Base-by-base conservation (phyloP, 2,888 invertebrate genomes). In the Caenorhabditis becei region DNA sequence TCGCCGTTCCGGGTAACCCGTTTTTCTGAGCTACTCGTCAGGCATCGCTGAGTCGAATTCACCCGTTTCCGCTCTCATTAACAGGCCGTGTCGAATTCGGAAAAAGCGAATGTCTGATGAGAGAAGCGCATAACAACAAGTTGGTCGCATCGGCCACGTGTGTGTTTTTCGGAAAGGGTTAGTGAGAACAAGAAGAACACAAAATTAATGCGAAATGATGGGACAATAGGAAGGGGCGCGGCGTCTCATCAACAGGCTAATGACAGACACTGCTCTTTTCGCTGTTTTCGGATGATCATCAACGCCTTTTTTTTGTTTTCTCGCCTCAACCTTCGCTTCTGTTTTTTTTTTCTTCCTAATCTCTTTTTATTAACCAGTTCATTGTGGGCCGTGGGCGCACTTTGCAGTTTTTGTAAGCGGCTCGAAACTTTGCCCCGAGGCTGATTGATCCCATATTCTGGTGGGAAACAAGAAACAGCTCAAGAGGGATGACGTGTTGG, bases 251-350 rank as follows among this genome's bases (percentile, higher is more conserved):
- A 14, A 16, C 41, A 41, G 8, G 41, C 51, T 66, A 54, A 66
- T 66, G 53, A 66, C 41, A 61, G 24, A 51, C 47, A 47, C 35
- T 58, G 18, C 58, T 37, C n/a, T 32, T 56, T 35, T 49, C 28
- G 32, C 26, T 37, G 8, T 37, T 37, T 65, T 53, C 37, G 5
- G 20, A 7, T 53, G 28, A 35, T 51, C 14, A n/a, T 20, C n/a
- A 32, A 32, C 41, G 16, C 7, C 41, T 3, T 14, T 41, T 5
- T 41, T 14, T 11, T 14, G 10, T 41, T 41, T 41, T 41, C 16
- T 16, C 41, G 14, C 41, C 41, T 41, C 2, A 49, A 49, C 63
- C 49, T 51, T 24, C 24, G 4, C n/a, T 53, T 54, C 35, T 63
- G 23, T 37, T 23, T 51, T 53, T 53, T 53, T 65, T 51, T 11